Evolutionary conservation across 2,888 invertebrate genomes (phyloP), one percentile per base, ranked within the genome.

Genomic region (Ditula angustiorana): DNA sequence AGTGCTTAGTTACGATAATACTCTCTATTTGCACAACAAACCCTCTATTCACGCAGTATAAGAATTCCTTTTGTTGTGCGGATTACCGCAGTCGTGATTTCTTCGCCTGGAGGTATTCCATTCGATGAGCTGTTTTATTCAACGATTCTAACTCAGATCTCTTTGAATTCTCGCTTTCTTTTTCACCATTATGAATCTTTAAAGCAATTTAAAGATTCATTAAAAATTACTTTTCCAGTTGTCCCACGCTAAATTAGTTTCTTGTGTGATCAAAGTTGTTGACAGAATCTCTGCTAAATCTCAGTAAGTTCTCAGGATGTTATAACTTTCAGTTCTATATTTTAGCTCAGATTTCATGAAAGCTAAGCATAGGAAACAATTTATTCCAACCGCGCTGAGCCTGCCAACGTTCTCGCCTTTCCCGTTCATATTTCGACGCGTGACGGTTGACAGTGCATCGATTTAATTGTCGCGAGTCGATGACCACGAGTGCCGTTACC

Each of bases 381-480:
- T 58, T 50, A 33, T 53, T 24, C 2, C 5, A 23, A 50, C 49
- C 28, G 41, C 28, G 35, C 35, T 46, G 37, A 24, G 35, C 46
- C 50, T 37, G 64, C 47, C 59, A 35, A 30, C 46, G 19, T 53
- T 64, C 46, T 64, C 58, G 33, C 44, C 57, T 50, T 63, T 44
- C 57, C 50, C 57, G 44, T 33, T 63, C 50, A 46, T 53, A 58
- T 64, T 59, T 59, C 46, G 59, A 50, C 49, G 62, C 62, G 62
- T 57, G 62, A 63, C 57, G 61, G 71, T 73, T 78, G 76, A 76
- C 80, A 78, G 76, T 78, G 78, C 81, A 80, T 80, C 78, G 79
- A 83, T 86, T 84, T 85, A 86, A 86, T 88, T 87, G 85, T 83
- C 83, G 76, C 67, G 79, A 81, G 88, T 87, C 88, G 87, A 86